Conservation (phyloP, 2,888 invertebrate species). For the Drosophila nigricruria region DNA sequence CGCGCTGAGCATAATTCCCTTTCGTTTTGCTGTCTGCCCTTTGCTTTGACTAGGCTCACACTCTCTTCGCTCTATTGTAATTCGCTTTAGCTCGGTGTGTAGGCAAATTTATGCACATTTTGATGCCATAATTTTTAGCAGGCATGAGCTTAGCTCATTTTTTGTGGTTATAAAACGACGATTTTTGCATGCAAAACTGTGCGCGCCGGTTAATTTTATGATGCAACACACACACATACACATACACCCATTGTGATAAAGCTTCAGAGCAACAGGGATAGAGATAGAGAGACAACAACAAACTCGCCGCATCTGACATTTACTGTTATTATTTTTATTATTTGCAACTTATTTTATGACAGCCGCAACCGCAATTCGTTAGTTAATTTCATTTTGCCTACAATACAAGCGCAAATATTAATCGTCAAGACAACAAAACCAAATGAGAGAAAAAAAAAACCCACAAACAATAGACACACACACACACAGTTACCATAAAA, state of each 20-base stretch:
- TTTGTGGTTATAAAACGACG: slow-evolving; percentile 62
- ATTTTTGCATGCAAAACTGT: slow-evolving; percentile 70
- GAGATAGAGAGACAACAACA: slow-evolving; percentile 12
- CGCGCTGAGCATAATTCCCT: too few relatives aligned
- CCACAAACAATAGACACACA: slow-evolving; percentile 51
- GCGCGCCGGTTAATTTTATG: slow-evolving; percentile 50
- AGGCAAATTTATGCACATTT: slow-evolving; percentile 3
- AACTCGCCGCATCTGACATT: slow-evolving; percentile 49
- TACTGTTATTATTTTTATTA: slow-evolving; percentile 67
- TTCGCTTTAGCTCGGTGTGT: slow-evolving; percentile 8
- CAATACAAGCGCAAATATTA: slow-evolving; percentile 49
- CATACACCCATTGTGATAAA: slow-evolving; percentile 4
- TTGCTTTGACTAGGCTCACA: neutral
- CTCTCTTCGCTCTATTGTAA: neutral
- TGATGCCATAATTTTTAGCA: slow-evolving; percentile 16
- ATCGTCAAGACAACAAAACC: slow-evolving; percentile 48
- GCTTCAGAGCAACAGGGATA: slow-evolving; percentile 19
- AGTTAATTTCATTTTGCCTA: slow-evolving; percentile 65
- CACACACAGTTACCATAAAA: slow-evolving; percentile 20
- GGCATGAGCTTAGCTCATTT: slow-evolving; percentile 13
- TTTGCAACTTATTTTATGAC: slow-evolving; percentile 69
- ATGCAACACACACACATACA: slow-evolving; percentile 49
- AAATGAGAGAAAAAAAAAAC: slow-evolving; percentile 38
- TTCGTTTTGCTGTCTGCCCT: neutral
- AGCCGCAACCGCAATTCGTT: slow-evolving; percentile 57